These are phyloP conservation scores for Drosophila maculinotata DNA, from an alignment of 2,888 invertebrate genomes.

Conservation along the genomic window DNA sequence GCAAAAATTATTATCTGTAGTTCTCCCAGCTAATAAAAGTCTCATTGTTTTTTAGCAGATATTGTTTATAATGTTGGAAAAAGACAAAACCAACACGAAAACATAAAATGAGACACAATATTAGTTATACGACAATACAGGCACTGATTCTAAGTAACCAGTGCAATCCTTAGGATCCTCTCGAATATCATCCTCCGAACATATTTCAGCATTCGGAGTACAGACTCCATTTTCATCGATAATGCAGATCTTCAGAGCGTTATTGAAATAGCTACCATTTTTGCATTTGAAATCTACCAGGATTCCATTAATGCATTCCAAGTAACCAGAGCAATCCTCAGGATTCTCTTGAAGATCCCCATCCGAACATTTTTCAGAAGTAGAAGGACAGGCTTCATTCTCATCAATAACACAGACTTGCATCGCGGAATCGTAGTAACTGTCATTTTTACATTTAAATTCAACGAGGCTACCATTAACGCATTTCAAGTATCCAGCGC, in stretches of 20 bases:
- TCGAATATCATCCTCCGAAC: too few relatives aligned
- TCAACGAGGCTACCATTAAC: background rate
- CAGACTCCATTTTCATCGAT: too few relatives aligned
- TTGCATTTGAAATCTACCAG: constrained; percentile 34
- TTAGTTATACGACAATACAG: constrained; percentile 8
- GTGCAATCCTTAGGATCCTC: too few relatives aligned
- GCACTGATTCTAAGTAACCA: too few relatives aligned
- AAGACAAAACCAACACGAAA: background rate
- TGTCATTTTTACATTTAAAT: constrained; percentile 18
- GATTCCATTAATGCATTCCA: constrained; percentile 39
- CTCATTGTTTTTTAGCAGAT: background rate
- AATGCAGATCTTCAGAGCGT: too few relatives aligned
- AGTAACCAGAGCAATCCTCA: constrained; percentile 17
- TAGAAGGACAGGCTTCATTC: constrained; percentile 30
- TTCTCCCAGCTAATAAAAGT: background rate
- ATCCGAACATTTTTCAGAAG: background rate
- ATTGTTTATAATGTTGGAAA: background rate
- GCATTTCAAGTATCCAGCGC: constrained; percentile 6
- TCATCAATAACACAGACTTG: constrained; percentile 30
- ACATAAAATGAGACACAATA: background rate
- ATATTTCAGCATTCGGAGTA: too few relatives aligned
- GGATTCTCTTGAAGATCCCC: constrained; percentile 13
- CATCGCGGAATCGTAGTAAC: constrained; percentile 10
- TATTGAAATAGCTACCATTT: constrained; percentile 14
- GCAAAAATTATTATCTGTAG: background rate